Percentiles rank a stretch among this genome's conserved stretches.
Conservation (phyloP, 35 echinoderm and acorn worm species). For the Nesometra sesokonis region DNA sequence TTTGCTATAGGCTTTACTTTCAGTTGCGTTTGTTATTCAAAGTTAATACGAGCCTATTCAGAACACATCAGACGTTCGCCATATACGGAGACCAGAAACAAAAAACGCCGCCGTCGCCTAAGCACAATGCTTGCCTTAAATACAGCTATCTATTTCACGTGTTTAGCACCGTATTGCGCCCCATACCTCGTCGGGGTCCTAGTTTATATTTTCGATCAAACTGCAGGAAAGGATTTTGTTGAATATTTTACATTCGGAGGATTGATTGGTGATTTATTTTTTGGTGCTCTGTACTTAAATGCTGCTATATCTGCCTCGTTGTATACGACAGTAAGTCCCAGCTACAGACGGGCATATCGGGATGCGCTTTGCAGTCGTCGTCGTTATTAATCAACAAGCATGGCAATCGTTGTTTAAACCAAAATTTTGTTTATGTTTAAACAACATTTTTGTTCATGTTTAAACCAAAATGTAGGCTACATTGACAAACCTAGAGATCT, state of each 20-base stretch:
- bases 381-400: neutral
- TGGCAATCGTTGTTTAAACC: too few species aligned
- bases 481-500: too few species aligned
- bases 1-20: neutral
- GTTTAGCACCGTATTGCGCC: neutral
- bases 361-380: neutral
- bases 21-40: neutral
- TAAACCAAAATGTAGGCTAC: too few species aligned
- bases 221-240: neutral
- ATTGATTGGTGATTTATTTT: neutral
- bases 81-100: neutral
- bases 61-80: neutral
- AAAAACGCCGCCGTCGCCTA: neutral
- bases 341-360: neutral
- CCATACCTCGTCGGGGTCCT: neutral
- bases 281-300: neutral
- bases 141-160: neutral
- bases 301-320: neutral
- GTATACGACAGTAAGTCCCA: neutral
- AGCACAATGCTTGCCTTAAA: neutral
- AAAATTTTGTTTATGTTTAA: too few species aligned
- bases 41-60: neutral
- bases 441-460: too few species aligned
- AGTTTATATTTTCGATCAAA: neutral
- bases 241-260: neutral